Percentiles rank a stretch among this genome's conserved stretches.
phyloP scores from a whole-genome alignment of 2,888 invertebrate genomes.

The Glyphotaelius pellucidus region DNA sequence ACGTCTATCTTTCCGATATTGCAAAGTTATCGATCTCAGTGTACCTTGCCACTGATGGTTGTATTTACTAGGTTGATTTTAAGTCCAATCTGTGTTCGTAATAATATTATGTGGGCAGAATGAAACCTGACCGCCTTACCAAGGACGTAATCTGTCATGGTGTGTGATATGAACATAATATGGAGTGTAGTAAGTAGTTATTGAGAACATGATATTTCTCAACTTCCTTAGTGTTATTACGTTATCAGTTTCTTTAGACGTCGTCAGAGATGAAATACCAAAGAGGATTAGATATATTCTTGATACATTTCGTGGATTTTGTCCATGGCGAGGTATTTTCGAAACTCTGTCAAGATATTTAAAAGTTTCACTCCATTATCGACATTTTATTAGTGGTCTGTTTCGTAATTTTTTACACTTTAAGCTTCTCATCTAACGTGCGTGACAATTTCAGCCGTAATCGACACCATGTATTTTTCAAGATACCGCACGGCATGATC shows the following conservation, averaged over 20 bases:
- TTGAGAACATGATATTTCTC: conserved; percentile 2
- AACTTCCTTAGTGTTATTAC: neutral
- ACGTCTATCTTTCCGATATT: no score
- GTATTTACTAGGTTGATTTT: no score
- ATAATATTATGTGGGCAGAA: neutral
- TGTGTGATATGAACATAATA: neutral
- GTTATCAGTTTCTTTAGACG: neutral
- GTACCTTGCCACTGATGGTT: no score
- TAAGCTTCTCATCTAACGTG: no score
- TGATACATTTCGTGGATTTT: neutral
- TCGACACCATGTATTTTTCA: no score
- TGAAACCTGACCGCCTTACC: neutral
- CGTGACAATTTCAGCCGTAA: no score
- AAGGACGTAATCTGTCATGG: neutral
- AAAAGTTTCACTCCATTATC: neutral
- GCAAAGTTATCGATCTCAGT: no score
- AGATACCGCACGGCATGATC: no score
- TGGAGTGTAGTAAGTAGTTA: neutral
- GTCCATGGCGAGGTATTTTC: neutral
- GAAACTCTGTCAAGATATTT: neutral
- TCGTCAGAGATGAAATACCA: neutral
- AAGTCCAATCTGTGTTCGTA: no score
- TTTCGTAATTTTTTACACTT: no score
- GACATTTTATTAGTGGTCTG: no score
- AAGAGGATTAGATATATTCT: neutral